Evolutionary conservation across 2,888 invertebrate species (phyloP), one percentile per base, ranked within the genome.

Genomic region (Caenorhabditis angaria): DNA sequence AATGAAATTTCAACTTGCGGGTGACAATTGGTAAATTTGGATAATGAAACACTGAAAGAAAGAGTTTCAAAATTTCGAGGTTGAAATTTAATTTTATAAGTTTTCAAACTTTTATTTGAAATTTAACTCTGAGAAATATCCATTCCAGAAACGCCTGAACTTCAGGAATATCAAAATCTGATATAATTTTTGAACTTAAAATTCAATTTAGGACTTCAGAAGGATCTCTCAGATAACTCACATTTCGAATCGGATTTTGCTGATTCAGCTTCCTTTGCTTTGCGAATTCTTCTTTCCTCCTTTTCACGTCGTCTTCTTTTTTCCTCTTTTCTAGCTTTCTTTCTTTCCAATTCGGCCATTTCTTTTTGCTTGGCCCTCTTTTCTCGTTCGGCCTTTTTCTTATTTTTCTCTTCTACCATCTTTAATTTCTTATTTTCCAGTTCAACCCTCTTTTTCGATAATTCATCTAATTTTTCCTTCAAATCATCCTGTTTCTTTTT

Each of bases 251-350:
- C n/a, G n/a, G n/a, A n/a, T n/a, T n/a, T n/a, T 35, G 14, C 35
- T 10, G 35, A 10, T 48, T 48, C n/a, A 6, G 59, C 25, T 61
- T 55, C 62, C 29, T 54, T 50, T 61, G 10, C 41, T 54, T 22
- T 25, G 20, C 61, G 8, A 20, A 14, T 50, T 28, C 20, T 29
- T 48, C 22, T 22, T 58, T 51, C 14, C 14, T 20, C 14, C 51
- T 51, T 51, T 51, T 51, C 51, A 10, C 29, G 12, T 61, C 25
- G 32, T 54, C 25, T 41, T 61, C 25, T 14, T 18, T 61, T 53
- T 41, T 29, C 28, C 32, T 28, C 14, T 29, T 53, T 47, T 55
- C 25, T 41, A 24, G 27, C n/a, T 32, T 56, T 27, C 25, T n/a
- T 29, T 62, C 55, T 25, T 10, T 20, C n/a, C 14, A 1, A 6